Evolutionary conservation across 2,113 vertebrate species (phyloP).

Genomic region (Heterotis niloticus): DNA sequence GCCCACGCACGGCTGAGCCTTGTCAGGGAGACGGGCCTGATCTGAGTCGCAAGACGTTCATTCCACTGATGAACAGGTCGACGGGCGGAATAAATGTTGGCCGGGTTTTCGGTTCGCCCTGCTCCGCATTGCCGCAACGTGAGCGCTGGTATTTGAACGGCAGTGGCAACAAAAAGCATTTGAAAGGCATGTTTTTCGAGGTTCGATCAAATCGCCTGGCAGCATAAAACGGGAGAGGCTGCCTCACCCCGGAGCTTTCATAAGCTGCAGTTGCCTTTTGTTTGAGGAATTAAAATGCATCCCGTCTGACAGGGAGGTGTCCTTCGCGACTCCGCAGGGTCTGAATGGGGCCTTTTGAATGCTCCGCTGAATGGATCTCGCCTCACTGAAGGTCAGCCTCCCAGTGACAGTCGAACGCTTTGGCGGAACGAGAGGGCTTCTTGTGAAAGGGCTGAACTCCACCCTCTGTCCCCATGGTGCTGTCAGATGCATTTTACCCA

Average conservation of each 20-base stretch:
- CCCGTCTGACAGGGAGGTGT: conserved; percentile 29
- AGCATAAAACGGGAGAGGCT: background rate
- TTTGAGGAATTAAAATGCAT: conserved; percentile 34
- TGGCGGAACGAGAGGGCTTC: conserved; percentile 34
- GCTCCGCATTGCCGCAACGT: background rate
- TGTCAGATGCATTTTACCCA: conserved; percentile 1
- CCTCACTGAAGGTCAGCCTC: conserved; percentile 40
- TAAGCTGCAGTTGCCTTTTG: conserved; percentile 25
- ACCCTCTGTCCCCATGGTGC: background rate
- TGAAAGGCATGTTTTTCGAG: background rate
- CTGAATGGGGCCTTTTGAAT: conserved; percentile 29
- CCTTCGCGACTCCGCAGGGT: background rate
- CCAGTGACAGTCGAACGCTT: conserved; percentile 30
- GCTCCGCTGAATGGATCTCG: conserved; percentile 30
- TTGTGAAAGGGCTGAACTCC: background rate
- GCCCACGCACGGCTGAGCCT: background rate
- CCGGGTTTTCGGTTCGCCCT: background rate
- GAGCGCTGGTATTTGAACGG: background rate
- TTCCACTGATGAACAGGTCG: background rate
- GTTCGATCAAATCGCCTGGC: background rate
- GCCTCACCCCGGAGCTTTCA: background rate
- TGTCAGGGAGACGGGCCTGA: background rate
- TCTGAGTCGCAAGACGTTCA: background rate
- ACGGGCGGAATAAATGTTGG: background rate
- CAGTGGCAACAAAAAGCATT: background rate